phyloP scores from a whole-genome alignment of 2,888 invertebrate species.

The Chromoteleia sp. region DNA sequence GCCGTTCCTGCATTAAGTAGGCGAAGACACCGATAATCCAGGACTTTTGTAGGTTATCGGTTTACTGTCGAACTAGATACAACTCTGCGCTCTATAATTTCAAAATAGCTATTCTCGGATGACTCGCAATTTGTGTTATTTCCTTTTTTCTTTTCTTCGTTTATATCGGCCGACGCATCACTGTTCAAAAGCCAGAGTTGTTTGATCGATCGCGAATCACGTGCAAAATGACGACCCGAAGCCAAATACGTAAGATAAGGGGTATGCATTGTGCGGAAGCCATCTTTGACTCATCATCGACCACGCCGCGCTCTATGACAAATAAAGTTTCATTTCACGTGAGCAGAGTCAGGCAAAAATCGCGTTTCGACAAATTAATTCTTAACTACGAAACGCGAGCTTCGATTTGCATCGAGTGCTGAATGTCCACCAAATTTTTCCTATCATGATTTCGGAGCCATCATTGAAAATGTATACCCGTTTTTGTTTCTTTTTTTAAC shows the following conservation, averaged over 20 bases:
- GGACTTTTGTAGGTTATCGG: conserved; percentile 25
- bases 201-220: conserved; percentile 59
- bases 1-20: conserved; percentile 6
- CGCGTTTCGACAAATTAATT: conserved; percentile 37
- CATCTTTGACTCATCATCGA: conserved; percentile 55
- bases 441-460: too few relatives aligned
- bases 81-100: conserved; percentile 11
- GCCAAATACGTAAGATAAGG: conserved; percentile 57
- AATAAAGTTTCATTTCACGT: conserved; percentile 39
- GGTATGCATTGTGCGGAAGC: conserved; percentile 56
- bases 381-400: conserved; percentile 4
- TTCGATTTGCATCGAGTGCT: neutral
- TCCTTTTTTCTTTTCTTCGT: neutral
- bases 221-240: conserved; percentile 63
- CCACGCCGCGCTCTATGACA: conserved; percentile 30
- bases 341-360: conserved; percentile 24
- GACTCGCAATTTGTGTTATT: conserved; percentile 12
- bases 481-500: too few relatives aligned
- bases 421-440: too few relatives aligned
- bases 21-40: conserved; percentile 11
- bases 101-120: conserved; percentile 25
- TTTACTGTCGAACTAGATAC: conserved; percentile 17
- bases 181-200: conserved; percentile 38
- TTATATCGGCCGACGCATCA: conserved; percentile 30
- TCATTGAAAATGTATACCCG: too few relatives aligned